These are phyloP conservation scores for Drosophila vallismaia DNA, from an alignment of 2,888 invertebrate species.

Conservation along the genomic window DNA sequence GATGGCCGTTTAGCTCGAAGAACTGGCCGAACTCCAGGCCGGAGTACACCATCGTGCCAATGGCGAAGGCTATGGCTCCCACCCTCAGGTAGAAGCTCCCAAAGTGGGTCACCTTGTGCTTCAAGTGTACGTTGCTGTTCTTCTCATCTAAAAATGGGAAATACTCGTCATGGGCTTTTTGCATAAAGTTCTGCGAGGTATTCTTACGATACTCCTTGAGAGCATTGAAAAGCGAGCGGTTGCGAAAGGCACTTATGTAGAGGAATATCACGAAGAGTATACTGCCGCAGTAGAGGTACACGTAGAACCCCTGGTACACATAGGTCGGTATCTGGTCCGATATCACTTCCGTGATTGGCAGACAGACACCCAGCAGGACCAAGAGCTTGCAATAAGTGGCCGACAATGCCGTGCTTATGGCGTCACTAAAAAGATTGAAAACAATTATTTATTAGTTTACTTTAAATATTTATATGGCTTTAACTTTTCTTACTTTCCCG, in stretches of 20 bases:
- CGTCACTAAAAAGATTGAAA: constrained; percentile 85
- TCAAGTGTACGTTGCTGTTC: constrained; percentile 81
- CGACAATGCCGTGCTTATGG: constrained; percentile 89
- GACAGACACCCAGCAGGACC: constrained; percentile 92
- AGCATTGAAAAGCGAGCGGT: constrained; percentile 87
- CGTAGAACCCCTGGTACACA: constrained; percentile 93
- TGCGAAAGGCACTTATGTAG: constrained; percentile 87
- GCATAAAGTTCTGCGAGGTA: neutral
- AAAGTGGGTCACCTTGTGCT: constrained; percentile 86
- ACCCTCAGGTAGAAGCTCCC: constrained; percentile 94
- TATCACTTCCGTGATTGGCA: constrained; percentile 94
- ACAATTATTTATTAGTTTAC: neutral
- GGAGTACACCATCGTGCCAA: constrained; percentile 89
- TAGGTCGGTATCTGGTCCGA: constrained; percentile 90
- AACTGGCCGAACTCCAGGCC: constrained; percentile 90
- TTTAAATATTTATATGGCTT: neutral
- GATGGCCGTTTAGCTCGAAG: constrained; percentile 87
- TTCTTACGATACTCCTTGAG: constrained; percentile 85
- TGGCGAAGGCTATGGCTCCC: constrained; percentile 88
- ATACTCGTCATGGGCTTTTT: neutral
- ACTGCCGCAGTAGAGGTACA: constrained; percentile 91
- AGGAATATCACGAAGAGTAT: constrained; percentile 90
- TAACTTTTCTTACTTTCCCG: constrained; percentile 84
- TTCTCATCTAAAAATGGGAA: constrained; percentile 75
- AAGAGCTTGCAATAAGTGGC: constrained; percentile 93